Base-by-base conservation (phyloP, 2,113 vertebrate genomes). In the Callocephalon fimbriatum region DNA sequence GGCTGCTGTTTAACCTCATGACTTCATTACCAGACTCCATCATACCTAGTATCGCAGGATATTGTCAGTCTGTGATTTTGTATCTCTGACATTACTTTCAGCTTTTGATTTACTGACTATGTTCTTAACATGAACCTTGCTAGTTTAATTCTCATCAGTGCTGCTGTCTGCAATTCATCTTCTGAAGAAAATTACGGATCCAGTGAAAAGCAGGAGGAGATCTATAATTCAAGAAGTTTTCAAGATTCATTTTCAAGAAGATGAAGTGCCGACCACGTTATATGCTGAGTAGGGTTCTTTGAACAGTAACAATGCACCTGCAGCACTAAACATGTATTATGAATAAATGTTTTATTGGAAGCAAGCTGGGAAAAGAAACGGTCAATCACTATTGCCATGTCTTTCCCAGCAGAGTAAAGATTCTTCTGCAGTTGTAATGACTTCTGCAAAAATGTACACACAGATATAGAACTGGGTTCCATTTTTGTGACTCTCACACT, bases 281-380 rank as follows among this genome's bases (percentile, higher is more conserved):
- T 96, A 68, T 84, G 94, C 96, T 97, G 93, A 96, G 93, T 96
- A 78, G 97, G 93, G 54, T 35, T 95, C 95, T 96, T 96, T 96
- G 94, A 97, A 93, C 95, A 95, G 96, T 97, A 96, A 97, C 96
- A 97, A 97, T 97, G 93, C 94, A 97, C 97, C 97, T 97, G 96
- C 95, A 97, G 97, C 94, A 95, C 93, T 96, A 90, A 94, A 96
- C 82, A 89, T 89, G 95, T 21, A 97, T 93, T 91, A 96, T 96
- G 92, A 89, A 97, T 96, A 95, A 78, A 81, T 91, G 86, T 95
- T 97, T 97, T 93, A 96, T 85, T 71, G 86, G 88, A 68, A 84
- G 88, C 13, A 75, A 95, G 73, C 37, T 4, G 7, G 65, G 73
- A 65, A 87, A 70, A 96, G 63, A 83, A 93, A 88, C 58, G 83